A percentile compares a stretch with the other conserved stretches of the same genome.
These are phyloP conservation scores for Neodiprion lecontei DNA, from an alignment of 1,140 invertebrate genomes.

Conservation along the genomic window DNA sequence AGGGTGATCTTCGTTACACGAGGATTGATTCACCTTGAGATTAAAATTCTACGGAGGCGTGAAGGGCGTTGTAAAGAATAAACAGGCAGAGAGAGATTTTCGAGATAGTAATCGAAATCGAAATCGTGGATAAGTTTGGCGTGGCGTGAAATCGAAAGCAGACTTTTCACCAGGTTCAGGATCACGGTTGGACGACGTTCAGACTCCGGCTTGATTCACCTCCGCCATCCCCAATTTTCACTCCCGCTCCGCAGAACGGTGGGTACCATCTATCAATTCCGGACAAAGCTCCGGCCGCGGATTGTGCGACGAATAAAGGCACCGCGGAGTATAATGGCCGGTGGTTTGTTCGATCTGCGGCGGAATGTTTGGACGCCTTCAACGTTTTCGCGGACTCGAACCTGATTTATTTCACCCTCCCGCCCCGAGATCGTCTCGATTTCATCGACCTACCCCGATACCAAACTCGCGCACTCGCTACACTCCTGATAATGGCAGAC, in stretches of 20 bases:
- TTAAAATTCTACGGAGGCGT: too few species aligned
- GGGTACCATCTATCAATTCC: constrained; percentile 25
- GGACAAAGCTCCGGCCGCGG: constrained; percentile 18
- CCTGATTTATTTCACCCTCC: constrained; percentile 2
- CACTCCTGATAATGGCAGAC: too few species aligned
- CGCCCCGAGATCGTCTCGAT: not conserved
- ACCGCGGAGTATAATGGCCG: constrained; percentile 24
- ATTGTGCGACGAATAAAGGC: constrained; percentile 27
- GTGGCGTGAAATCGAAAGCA: constrained; percentile 1
- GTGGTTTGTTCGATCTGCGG: constrained; percentile 23
- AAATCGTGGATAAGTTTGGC: not conserved
- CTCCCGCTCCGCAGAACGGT: not conserved
- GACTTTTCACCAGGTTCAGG: not conserved
- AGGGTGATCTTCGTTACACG: too few species aligned
- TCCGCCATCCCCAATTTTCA: not conserved
- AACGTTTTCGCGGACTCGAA: not conserved
- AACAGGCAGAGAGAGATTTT: too few species aligned
- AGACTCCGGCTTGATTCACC: too few species aligned
- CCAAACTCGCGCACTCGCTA: too few species aligned
- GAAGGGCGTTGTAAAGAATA: too few species aligned
- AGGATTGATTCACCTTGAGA: too few species aligned
- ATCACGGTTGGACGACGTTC: too few species aligned
- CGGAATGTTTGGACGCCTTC: constrained; percentile 26
- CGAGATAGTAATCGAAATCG: not conserved
- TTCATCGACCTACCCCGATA: too few species aligned